A percentile compares a stretch with the other conserved stretches of the same genome.
Evolutionary conservation across 2,797 vertebrate genomes (phyloP).

Genomic region (Graptemys geographica): DNA sequence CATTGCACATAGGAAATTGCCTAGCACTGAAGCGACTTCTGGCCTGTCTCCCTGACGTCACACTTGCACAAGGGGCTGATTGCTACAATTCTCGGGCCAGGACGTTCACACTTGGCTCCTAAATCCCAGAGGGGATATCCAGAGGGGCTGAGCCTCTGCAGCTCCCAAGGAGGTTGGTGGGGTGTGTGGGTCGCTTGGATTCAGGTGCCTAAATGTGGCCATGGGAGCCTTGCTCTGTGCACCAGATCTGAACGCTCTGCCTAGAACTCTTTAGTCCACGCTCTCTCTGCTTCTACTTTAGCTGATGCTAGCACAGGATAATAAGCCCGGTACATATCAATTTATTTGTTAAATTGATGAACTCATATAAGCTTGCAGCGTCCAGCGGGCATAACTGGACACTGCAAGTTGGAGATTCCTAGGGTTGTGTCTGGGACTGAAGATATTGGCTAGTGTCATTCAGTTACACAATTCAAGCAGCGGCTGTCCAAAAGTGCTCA

Average conservation of each 20-base stretch:
- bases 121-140: background rate
- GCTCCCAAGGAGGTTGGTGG: background rate
- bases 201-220: rapidly evolving
- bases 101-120: background rate
- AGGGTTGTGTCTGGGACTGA: no score
- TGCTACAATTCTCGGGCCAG: background rate
- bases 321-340: no score
- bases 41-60: constrained; percentile 13
- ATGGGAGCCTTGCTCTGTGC: rapidly evolving
- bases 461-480: no score
- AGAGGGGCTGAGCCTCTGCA: background rate
- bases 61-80: background rate
- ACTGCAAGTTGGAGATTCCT: no score
- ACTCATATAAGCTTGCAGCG: no score
- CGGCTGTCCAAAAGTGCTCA: no score
- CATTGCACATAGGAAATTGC: background rate
- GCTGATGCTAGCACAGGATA: background rate
- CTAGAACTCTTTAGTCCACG: background rate
- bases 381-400: no score
- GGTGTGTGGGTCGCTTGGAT: background rate
- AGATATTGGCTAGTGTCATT: no score
- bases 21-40: background rate
- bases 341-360: no score
- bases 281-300: background rate
- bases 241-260: background rate